Evolutionary conservation across 2,797 vertebrate genomes (phyloP).

Genomic region (Nasua narica): DNA sequence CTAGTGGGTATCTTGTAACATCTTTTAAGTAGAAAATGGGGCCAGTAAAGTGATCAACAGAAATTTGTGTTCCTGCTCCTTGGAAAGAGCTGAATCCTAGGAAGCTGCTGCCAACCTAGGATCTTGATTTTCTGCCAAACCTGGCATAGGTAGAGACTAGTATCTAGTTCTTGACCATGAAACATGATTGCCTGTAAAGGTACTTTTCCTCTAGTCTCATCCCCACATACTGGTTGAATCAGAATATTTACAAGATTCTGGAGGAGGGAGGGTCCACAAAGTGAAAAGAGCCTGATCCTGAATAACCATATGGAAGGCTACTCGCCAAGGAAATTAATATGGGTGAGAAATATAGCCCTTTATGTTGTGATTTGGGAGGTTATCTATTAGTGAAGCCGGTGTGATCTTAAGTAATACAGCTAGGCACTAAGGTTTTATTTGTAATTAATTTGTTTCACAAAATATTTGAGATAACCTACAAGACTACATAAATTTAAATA

Average conservation of each 20-base stretch:
- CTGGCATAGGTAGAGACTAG: not conserved
- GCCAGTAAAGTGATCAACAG: not conserved
- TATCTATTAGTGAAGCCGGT: not conserved
- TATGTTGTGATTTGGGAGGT: not conserved
- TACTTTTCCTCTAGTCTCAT: not conserved
- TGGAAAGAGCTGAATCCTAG: not conserved
- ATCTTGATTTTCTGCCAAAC: not conserved
- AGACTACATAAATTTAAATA: not conserved
- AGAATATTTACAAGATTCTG: not conserved
- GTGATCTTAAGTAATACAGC: not conserved
- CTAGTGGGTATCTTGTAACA: not conserved
- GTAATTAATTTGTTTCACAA: conserved; percentile 1
- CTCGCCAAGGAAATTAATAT: not conserved
- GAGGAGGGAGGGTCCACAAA: not conserved
- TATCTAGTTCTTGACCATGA: not conserved
- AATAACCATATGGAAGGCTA: not conserved
- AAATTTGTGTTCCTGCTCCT: not conserved
- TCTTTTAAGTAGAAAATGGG: not conserved
- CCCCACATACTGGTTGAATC: not conserved
- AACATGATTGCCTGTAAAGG: not conserved
- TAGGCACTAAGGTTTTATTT: not conserved
- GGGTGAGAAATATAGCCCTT: not conserved
- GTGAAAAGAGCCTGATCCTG: not conserved
- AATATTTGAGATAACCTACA: not conserved
- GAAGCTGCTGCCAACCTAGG: not conserved